phyloP scores from a whole-genome alignment of 2,113 vertebrate species.

The Ploceus nigricollis region DNA sequence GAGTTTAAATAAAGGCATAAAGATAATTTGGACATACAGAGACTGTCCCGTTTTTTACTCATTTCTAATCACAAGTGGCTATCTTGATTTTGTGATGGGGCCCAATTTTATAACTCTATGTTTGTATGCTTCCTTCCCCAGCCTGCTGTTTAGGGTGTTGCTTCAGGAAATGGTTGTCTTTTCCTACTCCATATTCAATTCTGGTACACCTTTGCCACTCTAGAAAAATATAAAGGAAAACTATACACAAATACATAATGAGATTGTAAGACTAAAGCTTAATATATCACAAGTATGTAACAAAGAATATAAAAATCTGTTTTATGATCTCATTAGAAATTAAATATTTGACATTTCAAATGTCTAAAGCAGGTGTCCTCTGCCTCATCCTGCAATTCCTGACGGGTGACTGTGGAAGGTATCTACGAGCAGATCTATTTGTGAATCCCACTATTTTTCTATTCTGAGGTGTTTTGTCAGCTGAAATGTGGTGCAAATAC shows the following conservation, averaged over 20 bases:
- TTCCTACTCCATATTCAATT: neutral
- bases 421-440: neutral
- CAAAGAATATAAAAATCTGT: neutral
- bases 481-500: neutral
- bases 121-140: neutral
- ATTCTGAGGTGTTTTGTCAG: neutral
- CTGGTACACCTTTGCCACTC: neutral
- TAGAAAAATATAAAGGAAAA: neutral
- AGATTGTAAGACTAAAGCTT: neutral
- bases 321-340: neutral
- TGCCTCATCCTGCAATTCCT: neutral
- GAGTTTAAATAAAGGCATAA: neutral
- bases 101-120: neutral
- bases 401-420: neutral
- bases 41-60: neutral
- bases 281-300: neutral
- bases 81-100: neutral
- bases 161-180: neutral
- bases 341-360: neutral
- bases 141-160: neutral
- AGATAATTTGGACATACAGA: neutral
- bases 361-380: neutral
- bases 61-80: neutral
- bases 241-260: neutral
- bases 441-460: neutral